phyloP scores from a whole-genome alignment of 2,797 vertebrate species.

The Channa striata region DNA sequence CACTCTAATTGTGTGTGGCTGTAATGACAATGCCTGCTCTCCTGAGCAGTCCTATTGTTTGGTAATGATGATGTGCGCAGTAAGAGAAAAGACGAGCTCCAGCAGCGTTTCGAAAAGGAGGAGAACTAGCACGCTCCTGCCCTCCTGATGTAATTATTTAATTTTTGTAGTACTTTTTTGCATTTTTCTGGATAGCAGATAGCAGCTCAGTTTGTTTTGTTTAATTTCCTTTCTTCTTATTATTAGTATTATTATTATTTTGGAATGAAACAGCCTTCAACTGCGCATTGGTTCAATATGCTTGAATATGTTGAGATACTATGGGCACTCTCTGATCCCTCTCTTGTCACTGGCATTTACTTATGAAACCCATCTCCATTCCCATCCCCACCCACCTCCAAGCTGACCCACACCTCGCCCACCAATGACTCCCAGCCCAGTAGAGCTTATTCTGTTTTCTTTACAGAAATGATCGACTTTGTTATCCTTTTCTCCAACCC shows the following conservation, averaged over 20 bases:
- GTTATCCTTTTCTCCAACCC: constrained; percentile 13
- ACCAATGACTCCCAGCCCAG: constrained; percentile 61
- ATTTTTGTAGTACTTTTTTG: constrained; percentile 61
- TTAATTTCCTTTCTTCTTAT: constrained; percentile 25
- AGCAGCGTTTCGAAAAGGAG: constrained; percentile 72
- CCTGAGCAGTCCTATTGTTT: constrained; percentile 81
- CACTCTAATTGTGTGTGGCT: constrained; percentile 86
- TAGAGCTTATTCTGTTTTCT: constrained; percentile 47
- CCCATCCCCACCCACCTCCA: constrained; percentile 73
- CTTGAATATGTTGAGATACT: constrained; percentile 77
- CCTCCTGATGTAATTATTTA: constrained; percentile 72
- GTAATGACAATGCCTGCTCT: constrained; percentile 83
- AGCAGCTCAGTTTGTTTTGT: constrained; percentile 55
- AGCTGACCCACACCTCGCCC: constrained; percentile 75
- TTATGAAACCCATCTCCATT: constrained; percentile 82
- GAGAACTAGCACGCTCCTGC: constrained; percentile 74
- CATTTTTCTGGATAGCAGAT: constrained; percentile 64
- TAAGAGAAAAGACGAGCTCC: constrained; percentile 74
- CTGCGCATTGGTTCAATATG: constrained; percentile 79
- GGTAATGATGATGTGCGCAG: constrained; percentile 83
- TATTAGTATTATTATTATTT: constrained; percentile 39
- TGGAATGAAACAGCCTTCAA: constrained; percentile 78
- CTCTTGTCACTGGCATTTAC: constrained; percentile 88
- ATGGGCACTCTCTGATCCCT: constrained; percentile 81
- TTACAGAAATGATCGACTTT: constrained; percentile 21